Evolutionary conservation across 2,797 vertebrate genomes (phyloP), one percentile per base, ranked within the genome.

Genomic region (Uromys caudimaculatus): DNA sequence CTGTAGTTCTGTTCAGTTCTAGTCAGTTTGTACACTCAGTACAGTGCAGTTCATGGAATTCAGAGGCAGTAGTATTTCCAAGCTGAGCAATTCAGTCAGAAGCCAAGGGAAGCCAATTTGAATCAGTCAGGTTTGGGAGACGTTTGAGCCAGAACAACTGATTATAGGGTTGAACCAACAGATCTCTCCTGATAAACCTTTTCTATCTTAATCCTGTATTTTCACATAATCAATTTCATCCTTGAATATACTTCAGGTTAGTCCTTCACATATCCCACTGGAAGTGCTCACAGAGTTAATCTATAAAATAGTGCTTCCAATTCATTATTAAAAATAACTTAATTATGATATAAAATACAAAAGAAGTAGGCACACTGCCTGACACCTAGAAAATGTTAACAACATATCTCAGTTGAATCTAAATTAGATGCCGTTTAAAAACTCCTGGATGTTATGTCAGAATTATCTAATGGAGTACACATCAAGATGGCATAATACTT

Each of bases 261-360:
- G 17, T 77, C 60, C 32, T 60, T 8, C 1, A 76, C 8, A 89
- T 2, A 88, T 0, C 32, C 21, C 12, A 32, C 32, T 32, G 24
- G 58, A 94, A 88, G 38, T 44, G 52, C 27, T 67, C 16, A 29
- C 0, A 78, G 10, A 86, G 41, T 44, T 83, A 75, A 94, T 52
- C 13, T 29, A 83, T 82, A 44, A 91, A 90, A 91, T 23, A 23
- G 6, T 64, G 69, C 24, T 58, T 47, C 6, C 16, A 2, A 14
- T n/a, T 91, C 24, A 87, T 58, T 58, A 89, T 44, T 88, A 47
- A 94, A 96, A 96, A 73, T 60, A 90, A 90, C 47, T 93, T 92
- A 89, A 96, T 89, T 91, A 91, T 35, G 35, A 95, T 88, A 90
- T 27, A 83, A 95, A 92, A 93, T 32, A 89, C 56, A 27, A 89